These are phyloP conservation scores for Trachelus iudaicus DNA, from an alignment of 2,888 invertebrate genomes.

Conservation along the genomic window DNA sequence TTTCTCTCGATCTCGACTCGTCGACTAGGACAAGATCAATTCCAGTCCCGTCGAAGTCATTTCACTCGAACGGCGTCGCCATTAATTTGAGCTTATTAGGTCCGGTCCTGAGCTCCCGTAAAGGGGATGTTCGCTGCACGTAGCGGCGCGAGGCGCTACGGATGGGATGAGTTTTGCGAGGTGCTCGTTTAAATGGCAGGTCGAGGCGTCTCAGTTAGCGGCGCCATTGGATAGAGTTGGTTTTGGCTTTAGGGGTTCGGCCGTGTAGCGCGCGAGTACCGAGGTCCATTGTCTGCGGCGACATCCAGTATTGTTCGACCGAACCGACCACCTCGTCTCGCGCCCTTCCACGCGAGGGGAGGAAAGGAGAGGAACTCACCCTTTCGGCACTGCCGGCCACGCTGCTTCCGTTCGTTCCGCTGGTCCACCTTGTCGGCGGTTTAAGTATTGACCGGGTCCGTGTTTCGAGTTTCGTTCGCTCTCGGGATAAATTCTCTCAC, in stretches of 20 bases:
- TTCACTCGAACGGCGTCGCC: neutral
- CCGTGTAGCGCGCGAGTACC: conserved; percentile 26
- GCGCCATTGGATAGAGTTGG: conserved; percentile 3
- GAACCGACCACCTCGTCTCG: conserved; percentile 3
- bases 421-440: neutral
- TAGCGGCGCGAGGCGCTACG: neutral
- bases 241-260: conserved; percentile 4
- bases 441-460: neutral
- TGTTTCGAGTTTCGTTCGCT: neutral
- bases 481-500: neutral
- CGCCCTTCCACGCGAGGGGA: neutral
- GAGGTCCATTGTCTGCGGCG: conserved; percentile 39
- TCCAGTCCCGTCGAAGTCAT: neutral
- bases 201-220: conserved; percentile 3
- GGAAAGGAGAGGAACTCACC: neutral
- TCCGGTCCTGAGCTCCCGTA: neutral
- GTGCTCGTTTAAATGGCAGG: neutral
- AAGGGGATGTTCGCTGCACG: neutral
- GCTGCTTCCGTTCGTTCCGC: neutral
- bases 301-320: conserved; percentile 35
- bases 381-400: neutral
- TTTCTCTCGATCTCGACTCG: neutral
- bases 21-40: neutral
- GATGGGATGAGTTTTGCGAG: neutral
- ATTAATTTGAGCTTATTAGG: conserved; percentile 2